Percentiles rank a stretch among this genome's conserved stretches.
phyloP scores from a whole-genome alignment of 2,797 vertebrate species.

The Limnodromus scolopaceus region DNA sequence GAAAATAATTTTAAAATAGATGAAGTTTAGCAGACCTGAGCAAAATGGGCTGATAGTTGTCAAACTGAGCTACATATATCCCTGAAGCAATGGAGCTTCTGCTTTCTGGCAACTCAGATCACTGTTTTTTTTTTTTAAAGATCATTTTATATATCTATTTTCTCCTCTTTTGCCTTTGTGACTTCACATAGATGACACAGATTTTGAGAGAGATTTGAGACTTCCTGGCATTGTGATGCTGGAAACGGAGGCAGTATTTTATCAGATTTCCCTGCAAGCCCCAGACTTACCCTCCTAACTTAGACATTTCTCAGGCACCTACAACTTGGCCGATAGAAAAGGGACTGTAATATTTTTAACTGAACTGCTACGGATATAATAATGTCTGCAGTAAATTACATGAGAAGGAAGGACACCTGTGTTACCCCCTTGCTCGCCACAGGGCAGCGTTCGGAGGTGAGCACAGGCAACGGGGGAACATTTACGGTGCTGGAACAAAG shows the following conservation, averaged over 20 bases:
- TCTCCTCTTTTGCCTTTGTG: background rate
- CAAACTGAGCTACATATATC: background rate
- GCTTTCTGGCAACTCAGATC: background rate
- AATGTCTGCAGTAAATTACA: conserved; percentile 48
- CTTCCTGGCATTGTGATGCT: background rate
- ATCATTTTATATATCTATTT: background rate
- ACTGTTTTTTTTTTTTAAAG: background rate
- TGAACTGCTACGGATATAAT: background rate
- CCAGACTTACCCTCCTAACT: background rate
- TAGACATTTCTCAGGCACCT: background rate
- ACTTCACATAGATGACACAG: background rate
- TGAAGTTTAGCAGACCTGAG: background rate
- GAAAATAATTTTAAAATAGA: background rate
- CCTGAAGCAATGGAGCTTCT: background rate
- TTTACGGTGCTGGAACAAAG: background rate
- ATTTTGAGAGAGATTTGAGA: background rate
- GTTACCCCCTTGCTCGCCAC: background rate
- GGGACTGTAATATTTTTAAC: background rate
- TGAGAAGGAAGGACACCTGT: conserved; percentile 10
- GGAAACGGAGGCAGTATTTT: background rate
- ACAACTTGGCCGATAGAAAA: background rate
- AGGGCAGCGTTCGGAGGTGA: background rate
- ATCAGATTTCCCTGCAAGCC: background rate
- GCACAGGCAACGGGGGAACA: background rate
- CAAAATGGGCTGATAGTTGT: background rate